Conservation (phyloP, 2,888 invertebrate species). For the Cremastinae sp. region DNA sequence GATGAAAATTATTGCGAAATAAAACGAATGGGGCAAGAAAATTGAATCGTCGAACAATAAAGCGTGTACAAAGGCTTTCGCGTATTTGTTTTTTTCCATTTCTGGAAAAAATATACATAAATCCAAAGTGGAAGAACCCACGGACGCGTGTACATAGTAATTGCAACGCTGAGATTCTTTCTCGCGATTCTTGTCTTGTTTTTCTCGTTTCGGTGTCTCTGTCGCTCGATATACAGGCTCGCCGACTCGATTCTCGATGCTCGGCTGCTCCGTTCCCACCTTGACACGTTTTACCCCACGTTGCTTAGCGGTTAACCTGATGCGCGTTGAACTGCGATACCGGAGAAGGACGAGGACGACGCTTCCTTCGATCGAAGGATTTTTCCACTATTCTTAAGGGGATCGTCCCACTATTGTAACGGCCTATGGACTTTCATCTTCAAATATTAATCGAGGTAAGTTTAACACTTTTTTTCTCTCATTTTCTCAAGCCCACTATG, state of each 20-base stretch:
- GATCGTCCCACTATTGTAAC: background rate
- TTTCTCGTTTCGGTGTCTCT: slow-evolving; percentile 54
- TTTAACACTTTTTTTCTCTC: too few relatives aligned
- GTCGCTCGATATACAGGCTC: slow-evolving; percentile 13
- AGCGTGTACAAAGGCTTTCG: too few relatives aligned
- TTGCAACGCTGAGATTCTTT: slow-evolving; percentile 7
- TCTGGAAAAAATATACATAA: slow-evolving; percentile 17
- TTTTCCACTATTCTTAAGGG: background rate
- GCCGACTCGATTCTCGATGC: slow-evolving; percentile 17
- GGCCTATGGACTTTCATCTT: background rate
- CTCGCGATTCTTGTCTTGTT: slow-evolving; percentile 30
- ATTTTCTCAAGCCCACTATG: too few relatives aligned
- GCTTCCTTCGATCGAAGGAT: background rate
- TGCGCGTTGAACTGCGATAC: slow-evolving; percentile 18
- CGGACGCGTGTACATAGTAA: background rate
- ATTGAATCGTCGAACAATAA: too few relatives aligned
- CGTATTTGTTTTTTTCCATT: too few relatives aligned
- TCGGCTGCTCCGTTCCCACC: slow-evolving; percentile 67
- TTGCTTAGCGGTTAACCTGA: slow-evolving; percentile 26
- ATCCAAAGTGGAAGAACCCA: background rate
- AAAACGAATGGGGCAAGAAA: too few relatives aligned
- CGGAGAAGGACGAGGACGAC: slow-evolving; percentile 32
- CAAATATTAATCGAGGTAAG: too few relatives aligned
- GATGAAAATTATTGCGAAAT: too few relatives aligned
- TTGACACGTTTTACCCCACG: slow-evolving; percentile 72